Conservation (phyloP, 2,797 vertebrate genomes). For the Salmo trutta region DNA sequence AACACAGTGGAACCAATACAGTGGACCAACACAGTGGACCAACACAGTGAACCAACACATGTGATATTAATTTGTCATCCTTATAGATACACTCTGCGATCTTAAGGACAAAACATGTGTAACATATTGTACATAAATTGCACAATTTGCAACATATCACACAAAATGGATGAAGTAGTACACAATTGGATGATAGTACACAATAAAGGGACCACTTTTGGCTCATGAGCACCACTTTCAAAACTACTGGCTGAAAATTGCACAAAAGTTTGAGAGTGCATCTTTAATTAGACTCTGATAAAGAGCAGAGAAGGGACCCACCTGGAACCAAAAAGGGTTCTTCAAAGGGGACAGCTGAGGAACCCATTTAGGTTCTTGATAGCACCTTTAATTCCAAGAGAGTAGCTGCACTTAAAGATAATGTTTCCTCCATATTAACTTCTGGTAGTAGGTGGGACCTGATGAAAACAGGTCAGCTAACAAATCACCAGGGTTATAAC, state of each 20-base stretch:
- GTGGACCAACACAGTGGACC: too few relatives aligned
- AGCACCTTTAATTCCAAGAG: too few relatives aligned
- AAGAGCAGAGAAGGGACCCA: background rate
- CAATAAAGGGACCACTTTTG: too few relatives aligned
- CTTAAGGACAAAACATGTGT: too few relatives aligned
- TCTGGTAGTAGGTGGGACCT: constrained; percentile 20
- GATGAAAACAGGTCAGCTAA: constrained; percentile 49
- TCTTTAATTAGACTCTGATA: background rate
- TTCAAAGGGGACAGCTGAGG: too few relatives aligned
- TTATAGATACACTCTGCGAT: background rate
- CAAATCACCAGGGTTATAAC: constrained; percentile 55
- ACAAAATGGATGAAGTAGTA: constrained; percentile 6
- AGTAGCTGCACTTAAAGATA: constrained; percentile 24
- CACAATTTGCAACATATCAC: background rate
- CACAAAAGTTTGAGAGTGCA: too few relatives aligned
- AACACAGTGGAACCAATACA: too few relatives aligned
- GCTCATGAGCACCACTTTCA: too few relatives aligned
- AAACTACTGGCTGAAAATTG: too few relatives aligned
- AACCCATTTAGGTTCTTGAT: too few relatives aligned
- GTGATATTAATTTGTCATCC: constrained; percentile 9
- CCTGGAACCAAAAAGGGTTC: background rate
- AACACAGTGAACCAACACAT: background rate
- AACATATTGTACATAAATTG: too few relatives aligned
- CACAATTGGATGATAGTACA: too few relatives aligned
- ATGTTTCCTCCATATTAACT: constrained; percentile 28